These are phyloP conservation scores for Brachyhypopomus occidentalis DNA, from an alignment of 2,113 vertebrate species.

Conservation along the genomic window DNA sequence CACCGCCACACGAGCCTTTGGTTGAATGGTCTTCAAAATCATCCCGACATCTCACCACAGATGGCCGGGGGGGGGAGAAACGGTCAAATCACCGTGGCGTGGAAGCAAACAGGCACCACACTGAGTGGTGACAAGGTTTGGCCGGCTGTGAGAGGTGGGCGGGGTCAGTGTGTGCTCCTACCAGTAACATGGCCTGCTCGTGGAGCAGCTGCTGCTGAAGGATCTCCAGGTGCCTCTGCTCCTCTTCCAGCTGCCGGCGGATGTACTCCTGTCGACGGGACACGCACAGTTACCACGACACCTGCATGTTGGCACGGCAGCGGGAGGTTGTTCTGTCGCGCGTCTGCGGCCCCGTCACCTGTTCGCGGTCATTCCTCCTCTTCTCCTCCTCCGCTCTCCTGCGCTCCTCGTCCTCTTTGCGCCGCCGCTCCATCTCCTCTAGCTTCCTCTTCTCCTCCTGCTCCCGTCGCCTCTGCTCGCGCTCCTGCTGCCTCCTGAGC, in stretches of 20 bases:
- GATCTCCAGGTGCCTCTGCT: conserved; percentile 98
- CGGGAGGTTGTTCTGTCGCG: no score
- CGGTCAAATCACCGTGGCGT: background rate
- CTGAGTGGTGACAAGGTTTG: background rate
- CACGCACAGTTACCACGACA: no score
- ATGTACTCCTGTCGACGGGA: conserved; percentile 92
- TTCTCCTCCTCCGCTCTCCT: conserved; percentile 93
- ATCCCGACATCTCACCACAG: background rate
- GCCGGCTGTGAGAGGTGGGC: background rate
- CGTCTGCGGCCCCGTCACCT: conserved; percentile 71
- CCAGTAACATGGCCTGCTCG: conserved; percentile 99
- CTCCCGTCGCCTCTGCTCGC: conserved; percentile 87
- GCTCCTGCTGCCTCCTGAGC: conserved; percentile 89
- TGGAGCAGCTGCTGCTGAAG: conserved; percentile 99
- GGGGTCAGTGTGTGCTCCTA: conserved; percentile 60
- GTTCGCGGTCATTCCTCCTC: conserved; percentile 91
- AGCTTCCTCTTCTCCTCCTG: conserved; percentile 92
- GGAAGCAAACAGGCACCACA: background rate
- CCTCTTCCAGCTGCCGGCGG: conserved; percentile 98
- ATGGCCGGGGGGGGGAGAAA: no score
- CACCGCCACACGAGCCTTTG: background rate
- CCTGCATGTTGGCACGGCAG: no score
- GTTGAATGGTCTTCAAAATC: background rate
- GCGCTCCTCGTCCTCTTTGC: conserved; percentile 95
- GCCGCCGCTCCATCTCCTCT: conserved; percentile 90